Base-by-base conservation (phyloP, 2,888 invertebrate genomes). In the Standfussiana lucernea region DNA sequence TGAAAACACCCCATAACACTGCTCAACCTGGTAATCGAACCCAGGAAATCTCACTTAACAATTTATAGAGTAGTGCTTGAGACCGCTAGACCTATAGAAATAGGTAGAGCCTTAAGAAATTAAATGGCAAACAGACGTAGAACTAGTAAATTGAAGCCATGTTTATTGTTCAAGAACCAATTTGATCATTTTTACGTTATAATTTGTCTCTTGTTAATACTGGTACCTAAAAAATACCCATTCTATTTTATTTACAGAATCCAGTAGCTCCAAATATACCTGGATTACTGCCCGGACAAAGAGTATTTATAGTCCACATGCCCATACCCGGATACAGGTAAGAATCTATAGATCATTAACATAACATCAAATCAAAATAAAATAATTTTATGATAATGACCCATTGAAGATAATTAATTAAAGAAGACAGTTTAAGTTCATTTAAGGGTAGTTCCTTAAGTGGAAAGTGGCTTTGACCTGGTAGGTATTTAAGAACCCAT, bases 241-340 rank as follows among this genome's bases (percentile, higher is more conserved):
- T 21, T 35, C 61, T 35, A 5, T 61, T 61, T 61, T 21, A 35
- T 61, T 80, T 78, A 1, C 73, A 79, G 86, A 88, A 85, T 40
- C 96, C 96, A 2, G 93, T 94, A 1, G 90, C 93, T 15, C 96
- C 95, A 0, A 94, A 94, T 68, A 76, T 96, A 5, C 96, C 96
- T 3, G 96, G 96, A 0, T 82, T 96, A 21, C 66, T 93, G 2
- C 96, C 96, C 1, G 97, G 97, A 4, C 97, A 97, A 85, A 92
- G 97, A 78, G 97, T 97, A 82, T 97, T 97, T 91, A 97, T 97
- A 45, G 94, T 97, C 0, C 97, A 97, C 85, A 97, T 96, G 96
- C 96, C 96, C 1, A 90, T 96, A 0, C 95, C 96, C 10, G 96
- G 96, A 94, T 86, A 96, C 94, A 94, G 94, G 96, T 95, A 87